Base-by-base conservation (phyloP, 2,888 invertebrate genomes). In the Craniophora ligustri region DNA sequence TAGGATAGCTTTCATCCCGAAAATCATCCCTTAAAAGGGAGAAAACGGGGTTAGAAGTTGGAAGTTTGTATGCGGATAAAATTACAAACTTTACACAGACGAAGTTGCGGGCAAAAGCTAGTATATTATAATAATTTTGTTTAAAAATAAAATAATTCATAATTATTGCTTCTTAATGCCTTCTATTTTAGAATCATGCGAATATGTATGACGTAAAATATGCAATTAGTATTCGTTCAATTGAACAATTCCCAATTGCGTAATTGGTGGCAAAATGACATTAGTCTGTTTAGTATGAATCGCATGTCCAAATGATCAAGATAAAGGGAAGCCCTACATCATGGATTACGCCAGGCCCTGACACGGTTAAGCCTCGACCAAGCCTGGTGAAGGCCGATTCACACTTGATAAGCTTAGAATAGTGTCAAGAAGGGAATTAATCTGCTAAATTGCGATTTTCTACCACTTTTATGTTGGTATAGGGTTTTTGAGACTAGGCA, bases 261-360 rank as follows among this genome's bases (percentile, higher is more conserved):
- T 7, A 4, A 23, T 23, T 40, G 48, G 41, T 35, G 46, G 21
- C 26, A 32, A 35, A 51, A 41, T 71, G 55, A 23, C 44, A 31
- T 47, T 54, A 51, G 42, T 50, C 40, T 44, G 42, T 44, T 67
- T 67, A 41, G 57, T 72, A 71, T 64, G 56, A 49, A 26, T 41
- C 42, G 55, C 69, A 50, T 64, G 72, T 54, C 19, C 61, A 53
- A 58, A 65, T 65, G 65, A 61, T 50, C 69, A 65, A n/a, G 73
- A 74, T 73, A 74, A 69, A 51, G 19, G 44, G 72, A 61, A 68
- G 58, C 67, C 62, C 49, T 58, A 48, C 38, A 45, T 64, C 56
- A 58, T 62, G 60, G 70, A 58, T 70, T 67, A 62, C 67, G 45
- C 7, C 28, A 26, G 56, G 18, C 71, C 71, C 15, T 71, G 71